These are phyloP conservation scores for Peucedramus taeniatus DNA, from an alignment of 2,113 vertebrate genomes.

Conservation along the genomic window DNA sequence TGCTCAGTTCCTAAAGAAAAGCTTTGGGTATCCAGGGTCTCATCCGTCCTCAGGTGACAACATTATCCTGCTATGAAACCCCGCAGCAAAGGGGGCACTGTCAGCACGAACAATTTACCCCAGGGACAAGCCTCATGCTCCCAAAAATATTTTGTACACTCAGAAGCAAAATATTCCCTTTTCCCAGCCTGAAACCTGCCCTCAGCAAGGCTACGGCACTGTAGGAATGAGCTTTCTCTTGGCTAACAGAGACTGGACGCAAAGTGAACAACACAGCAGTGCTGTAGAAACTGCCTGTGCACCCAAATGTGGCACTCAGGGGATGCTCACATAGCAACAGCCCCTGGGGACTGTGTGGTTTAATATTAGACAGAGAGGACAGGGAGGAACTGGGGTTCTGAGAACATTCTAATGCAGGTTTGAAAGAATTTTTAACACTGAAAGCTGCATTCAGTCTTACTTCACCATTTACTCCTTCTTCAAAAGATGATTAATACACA, in stretches of 20 bases:
- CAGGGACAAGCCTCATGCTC: neutral
- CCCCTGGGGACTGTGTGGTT: neutral
- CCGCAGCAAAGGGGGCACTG: accelerated
- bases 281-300: neutral
- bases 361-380: neutral
- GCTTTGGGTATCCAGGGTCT: neutral
- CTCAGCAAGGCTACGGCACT: neutral
- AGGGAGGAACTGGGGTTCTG: neutral
- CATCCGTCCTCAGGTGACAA: neutral
- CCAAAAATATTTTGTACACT: neutral
- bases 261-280: neutral
- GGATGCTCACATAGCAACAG: neutral
- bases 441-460: neutral
- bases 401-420: neutral
- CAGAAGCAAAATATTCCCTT: neutral
- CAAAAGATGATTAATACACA: neutral
- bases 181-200: neutral
- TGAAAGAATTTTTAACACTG: neutral
- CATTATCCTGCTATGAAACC: accelerated
- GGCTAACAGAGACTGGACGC: neutral
- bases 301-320: neutral
- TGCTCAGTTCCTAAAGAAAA: neutral
- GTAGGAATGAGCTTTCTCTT: neutral
- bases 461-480: neutral
- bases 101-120: neutral